Conservation (phyloP, 2,888 invertebrate genomes). For the Masnerella sp. region DNA sequence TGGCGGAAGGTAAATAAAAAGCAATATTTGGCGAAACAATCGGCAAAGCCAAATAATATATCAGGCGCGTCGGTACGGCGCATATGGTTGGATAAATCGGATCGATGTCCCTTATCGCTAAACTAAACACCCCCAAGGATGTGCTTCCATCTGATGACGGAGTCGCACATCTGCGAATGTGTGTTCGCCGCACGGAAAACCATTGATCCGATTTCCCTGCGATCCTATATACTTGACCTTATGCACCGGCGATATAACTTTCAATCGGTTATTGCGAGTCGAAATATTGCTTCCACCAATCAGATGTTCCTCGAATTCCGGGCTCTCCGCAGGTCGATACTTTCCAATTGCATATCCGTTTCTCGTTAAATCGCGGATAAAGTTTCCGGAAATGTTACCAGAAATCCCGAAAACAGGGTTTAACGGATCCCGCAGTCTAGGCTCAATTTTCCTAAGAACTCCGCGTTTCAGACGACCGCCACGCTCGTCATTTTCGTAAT, state of each 20-base stretch:
- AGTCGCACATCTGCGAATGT: slow-evolving; percentile 6
- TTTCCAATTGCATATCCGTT: too few relatives aligned
- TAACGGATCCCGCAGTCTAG: too few relatives aligned
- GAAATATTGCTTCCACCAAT: slow-evolving; percentile 38
- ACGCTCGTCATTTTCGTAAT: too few relatives aligned
- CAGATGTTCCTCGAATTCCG: slow-evolving; percentile 21
- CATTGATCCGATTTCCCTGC: slow-evolving; percentile 33
- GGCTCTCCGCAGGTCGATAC: too few relatives aligned
- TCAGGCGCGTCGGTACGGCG: slow-evolving; percentile 3
- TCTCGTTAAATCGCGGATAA: too few relatives aligned
- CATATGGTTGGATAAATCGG: slow-evolving; percentile 24
- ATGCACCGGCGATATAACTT: slow-evolving; percentile 22
- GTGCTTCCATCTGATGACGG: slow-evolving; percentile 26
- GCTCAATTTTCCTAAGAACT: too few relatives aligned
- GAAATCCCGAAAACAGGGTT: too few relatives aligned
- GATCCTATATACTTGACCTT: slow-evolving; percentile 36
- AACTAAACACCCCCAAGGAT: slow-evolving; percentile 21
- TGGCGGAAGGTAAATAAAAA: not conserved
- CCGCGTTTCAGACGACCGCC: too few relatives aligned
- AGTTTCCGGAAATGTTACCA: too few relatives aligned
- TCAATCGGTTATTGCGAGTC: slow-evolving; percentile 32
- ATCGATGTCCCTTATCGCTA: slow-evolving; percentile 26
- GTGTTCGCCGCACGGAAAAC: slow-evolving; percentile 24
- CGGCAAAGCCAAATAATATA: slow-evolving; percentile 17
- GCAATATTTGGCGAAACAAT: slow-evolving; percentile 8